Evolutionary conservation across 2,888 invertebrate genomes (phyloP).

Genomic region (Zaprionus lineosus): DNA sequence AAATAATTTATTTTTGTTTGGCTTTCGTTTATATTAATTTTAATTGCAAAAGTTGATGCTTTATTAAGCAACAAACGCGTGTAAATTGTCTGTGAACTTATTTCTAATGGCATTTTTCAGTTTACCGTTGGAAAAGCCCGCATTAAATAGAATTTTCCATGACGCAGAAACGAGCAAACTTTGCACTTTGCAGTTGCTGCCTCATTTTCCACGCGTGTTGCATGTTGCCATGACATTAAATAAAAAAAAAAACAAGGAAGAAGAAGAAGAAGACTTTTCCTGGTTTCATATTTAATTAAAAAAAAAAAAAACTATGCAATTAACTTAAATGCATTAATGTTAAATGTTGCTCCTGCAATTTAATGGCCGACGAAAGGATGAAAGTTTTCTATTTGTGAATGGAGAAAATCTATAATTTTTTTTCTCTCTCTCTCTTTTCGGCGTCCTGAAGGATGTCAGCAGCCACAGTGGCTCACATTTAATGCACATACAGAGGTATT

Average conservation of each 20-base stretch:
- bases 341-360: too few species aligned
- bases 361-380: too few species aligned
- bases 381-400: too few species aligned
- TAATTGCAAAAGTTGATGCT: not conserved
- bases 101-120: conserved; percentile 37
- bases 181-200: conserved; percentile 24
- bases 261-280: conserved; percentile 16
- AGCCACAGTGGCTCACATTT: too few species aligned
- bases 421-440: too few species aligned
- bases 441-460: too few species aligned
- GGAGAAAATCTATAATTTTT: too few species aligned
- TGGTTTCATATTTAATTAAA: conserved; percentile 33
- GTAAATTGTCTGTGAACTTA: conserved; percentile 27
- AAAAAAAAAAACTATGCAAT: conserved; percentile 5
- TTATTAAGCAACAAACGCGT: conserved; percentile 6
- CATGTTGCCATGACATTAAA: conserved; percentile 48
- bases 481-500: too few species aligned
- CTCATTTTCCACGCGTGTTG: conserved; percentile 55
- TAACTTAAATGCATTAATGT: too few species aligned
- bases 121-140: conserved; percentile 31
- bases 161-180: not conserved
- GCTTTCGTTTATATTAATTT: too few species aligned
- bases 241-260: conserved; percentile 13
- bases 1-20: too few species aligned
- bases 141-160: conserved; percentile 31